Evolutionary conservation across 1,140 invertebrate species (phyloP), one percentile per base, ranked within the genome.

Genomic region (Drosophila arizonae): DNA sequence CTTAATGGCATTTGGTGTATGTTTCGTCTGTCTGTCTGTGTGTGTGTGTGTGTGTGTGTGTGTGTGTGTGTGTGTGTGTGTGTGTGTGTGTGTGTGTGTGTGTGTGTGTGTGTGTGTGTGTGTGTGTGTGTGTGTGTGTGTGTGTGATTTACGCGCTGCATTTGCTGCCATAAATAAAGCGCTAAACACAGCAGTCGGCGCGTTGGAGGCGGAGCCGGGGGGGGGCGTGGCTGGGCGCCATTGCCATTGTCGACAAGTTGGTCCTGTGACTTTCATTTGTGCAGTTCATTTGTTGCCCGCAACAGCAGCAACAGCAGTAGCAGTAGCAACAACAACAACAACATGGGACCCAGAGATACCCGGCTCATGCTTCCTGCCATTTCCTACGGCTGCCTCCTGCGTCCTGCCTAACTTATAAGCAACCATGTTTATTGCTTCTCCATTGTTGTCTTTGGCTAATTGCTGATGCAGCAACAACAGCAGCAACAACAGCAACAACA

Each of bases 1-100:
- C 67, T 86, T 86, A 86, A 86, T 86, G 87, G 81, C 82, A 72
- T 76, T 87, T 71, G 75, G 75, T 60, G 65, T 48, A 17, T 17
- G 17, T 17, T 17, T 17, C 17, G 17, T 17, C 17, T 17, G 17
- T 17, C 17, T 17, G 17, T 17, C 17, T 17, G 17, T 17, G 0
- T 17, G 17, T 17, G 17, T 1, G 33, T 64, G 24, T 50, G 13
- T 48, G 33, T 64, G 24, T 50, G 58, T 54, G 64, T 51, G 45
- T 50, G 45, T 58, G 30, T 48, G 21, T 65, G 61, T 70, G 72
- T n/a, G 13, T 48, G 33, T 64, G 24, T 50, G 58, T 54, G 64
- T 51, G 45, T 50, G 45, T 58, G 30, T 48, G 21, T 65, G 61
- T 70, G 72, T 17, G 17, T 17, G 0, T 17, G 17, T 17, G 17